phyloP scores from a whole-genome alignment of 2,797 vertebrate genomes.

The Pipistrellus kuhlii region DNA sequence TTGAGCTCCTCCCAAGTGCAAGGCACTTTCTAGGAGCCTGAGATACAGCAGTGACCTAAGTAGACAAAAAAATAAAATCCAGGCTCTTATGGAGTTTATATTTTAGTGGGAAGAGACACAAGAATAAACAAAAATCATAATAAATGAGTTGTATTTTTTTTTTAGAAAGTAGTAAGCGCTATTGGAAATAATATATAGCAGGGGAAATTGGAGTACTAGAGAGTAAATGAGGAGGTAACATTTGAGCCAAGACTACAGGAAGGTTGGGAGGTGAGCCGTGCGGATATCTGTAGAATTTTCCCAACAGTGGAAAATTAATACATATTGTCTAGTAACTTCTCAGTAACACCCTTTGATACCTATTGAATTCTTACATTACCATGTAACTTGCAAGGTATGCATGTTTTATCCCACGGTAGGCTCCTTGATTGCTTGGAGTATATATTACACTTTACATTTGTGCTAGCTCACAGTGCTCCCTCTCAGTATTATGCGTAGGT shows the following conservation, averaged over 20 bases:
- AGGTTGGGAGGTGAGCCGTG: not conserved
- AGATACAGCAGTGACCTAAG: not conserved
- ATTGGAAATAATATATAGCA: not conserved
- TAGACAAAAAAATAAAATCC: slow-evolving; percentile 8
- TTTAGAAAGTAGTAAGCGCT: not conserved
- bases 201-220: not conserved
- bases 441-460: not conserved
- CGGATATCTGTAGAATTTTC: not conserved
- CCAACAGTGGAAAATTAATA: not conserved
- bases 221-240: not conserved
- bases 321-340: not conserved
- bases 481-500: not conserved
- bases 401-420: not conserved
- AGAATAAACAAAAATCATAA: slow-evolving; percentile 25
- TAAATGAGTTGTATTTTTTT: not conserved
- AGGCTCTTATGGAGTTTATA: not conserved
- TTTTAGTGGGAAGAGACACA: not conserved
- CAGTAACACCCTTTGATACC: not conserved
- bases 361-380: not conserved
- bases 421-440: not conserved
- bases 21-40: slow-evolving; percentile 20
- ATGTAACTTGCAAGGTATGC: not conserved
- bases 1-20: slow-evolving; percentile 31
- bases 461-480: not conserved
- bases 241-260: not conserved